A percentile compares a stretch with the other conserved stretches of the same genome.
These are phyloP conservation scores for Dendropsophus ebraccatus DNA, from an alignment of 2,113 vertebrate species.

Conservation along the genomic window DNA sequence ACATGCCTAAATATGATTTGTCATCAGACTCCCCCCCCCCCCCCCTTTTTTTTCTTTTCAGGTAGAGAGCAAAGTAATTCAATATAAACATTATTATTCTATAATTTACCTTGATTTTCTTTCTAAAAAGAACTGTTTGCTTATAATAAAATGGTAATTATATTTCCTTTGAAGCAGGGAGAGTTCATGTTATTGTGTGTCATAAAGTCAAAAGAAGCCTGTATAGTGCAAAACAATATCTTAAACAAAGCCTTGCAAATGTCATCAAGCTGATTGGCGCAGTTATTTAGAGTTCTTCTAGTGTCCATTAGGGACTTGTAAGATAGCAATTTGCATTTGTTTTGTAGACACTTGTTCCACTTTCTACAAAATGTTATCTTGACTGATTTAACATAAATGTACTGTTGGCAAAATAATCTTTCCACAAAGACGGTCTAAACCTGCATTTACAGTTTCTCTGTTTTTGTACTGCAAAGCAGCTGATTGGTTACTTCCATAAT, in stretches of 20 bases:
- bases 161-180: too few relatives aligned
- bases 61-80: too few relatives aligned
- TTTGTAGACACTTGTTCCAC: conserved; percentile 36
- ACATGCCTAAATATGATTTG: too few relatives aligned
- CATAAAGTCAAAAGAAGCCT: too few relatives aligned
- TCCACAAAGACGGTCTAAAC: neutral
- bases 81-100: too few relatives aligned
- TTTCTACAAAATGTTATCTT: conserved; percentile 19
- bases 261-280: neutral
- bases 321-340: conserved; percentile 27
- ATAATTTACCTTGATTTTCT: too few relatives aligned
- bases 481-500: conserved; percentile 28
- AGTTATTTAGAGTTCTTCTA: neutral
- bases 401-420: conserved; percentile 31
- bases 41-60: too few relatives aligned
- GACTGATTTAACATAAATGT: conserved; percentile 14
- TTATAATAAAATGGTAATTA: too few relatives aligned
- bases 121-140: too few relatives aligned
- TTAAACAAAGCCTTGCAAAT: neutral
- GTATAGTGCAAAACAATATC: too few relatives aligned
- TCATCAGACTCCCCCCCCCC: too few relatives aligned
- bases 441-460: neutral
- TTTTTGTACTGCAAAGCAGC: neutral
- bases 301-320: neutral
- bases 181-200: too few relatives aligned